These are phyloP conservation scores for Leuciscus waleckii DNA, from an alignment of 2,797 vertebrate species.

Conservation along the genomic window DNA sequence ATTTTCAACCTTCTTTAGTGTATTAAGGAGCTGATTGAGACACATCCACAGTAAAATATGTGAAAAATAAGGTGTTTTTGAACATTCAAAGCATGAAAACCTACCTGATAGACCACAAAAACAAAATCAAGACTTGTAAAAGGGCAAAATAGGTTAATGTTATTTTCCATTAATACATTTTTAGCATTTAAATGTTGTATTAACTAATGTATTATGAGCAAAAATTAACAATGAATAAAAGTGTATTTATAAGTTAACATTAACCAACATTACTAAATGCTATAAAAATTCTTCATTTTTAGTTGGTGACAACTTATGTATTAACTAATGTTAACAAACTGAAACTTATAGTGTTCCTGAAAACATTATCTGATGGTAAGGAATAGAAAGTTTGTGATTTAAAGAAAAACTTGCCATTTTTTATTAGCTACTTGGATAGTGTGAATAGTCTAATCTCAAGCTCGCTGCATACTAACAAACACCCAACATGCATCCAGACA, in stretches of 20 bases:
- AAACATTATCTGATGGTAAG: not conserved
- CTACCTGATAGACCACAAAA: not conserved
- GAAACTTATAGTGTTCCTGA: not conserved
- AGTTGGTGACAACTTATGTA: not conserved
- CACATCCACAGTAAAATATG: no score
- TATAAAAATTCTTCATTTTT: no score
- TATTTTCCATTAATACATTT: not conserved
- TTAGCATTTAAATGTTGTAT: not conserved
- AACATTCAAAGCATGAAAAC: not conserved
- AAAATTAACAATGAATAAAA: not conserved
- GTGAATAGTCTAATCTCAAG: conserved; percentile 26
- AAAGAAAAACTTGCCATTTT: conserved; percentile 19
- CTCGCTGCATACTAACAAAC: conserved; percentile 13
- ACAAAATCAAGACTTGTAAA: not conserved
- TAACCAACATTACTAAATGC: not conserved
- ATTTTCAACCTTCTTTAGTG: not conserved
- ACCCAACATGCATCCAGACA: conserved; percentile 20
- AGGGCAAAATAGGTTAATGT: not conserved
- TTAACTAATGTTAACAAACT: conserved; percentile 14
- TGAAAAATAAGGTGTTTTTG: no score
- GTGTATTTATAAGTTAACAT: not conserved
- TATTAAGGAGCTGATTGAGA: no score
- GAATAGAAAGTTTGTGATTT: conserved; percentile 5
- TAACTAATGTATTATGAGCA: not conserved
- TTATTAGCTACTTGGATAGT: conserved; percentile 17